Percentiles rank a stretch among this genome's conserved stretches.
These are phyloP conservation scores for Calameuta filiformis DNA, from an alignment of 2,888 invertebrate species.

Conservation along the genomic window DNA sequence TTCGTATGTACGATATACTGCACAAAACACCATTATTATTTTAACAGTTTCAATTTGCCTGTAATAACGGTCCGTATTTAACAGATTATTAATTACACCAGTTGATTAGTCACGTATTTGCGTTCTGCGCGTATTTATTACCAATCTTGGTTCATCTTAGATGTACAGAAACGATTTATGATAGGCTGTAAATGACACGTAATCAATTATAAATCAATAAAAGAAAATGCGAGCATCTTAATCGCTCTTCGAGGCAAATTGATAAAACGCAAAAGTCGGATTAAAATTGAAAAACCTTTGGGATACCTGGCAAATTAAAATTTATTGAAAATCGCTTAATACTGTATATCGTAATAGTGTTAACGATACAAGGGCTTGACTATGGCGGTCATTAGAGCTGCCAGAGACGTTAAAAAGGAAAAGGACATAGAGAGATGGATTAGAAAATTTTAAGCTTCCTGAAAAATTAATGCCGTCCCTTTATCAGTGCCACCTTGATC, in stretches of 20 bases:
- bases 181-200: not conserved
- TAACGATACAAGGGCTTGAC: not conserved
- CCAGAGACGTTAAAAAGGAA: not conserved
- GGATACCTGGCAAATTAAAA: not conserved
- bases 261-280: not conserved
- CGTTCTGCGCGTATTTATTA: not conserved
- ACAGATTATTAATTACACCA: not conserved
- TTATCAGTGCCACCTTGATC: not conserved
- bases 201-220: not conserved
- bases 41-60: slow-evolving; percentile 1
- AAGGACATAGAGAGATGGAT: not conserved
- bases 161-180: not conserved
- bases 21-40: slow-evolving; percentile 11
- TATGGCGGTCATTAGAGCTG: not conserved
- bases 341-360: slow-evolving; percentile 12
- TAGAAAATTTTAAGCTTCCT: not conserved
- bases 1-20: slow-evolving; percentile 20
- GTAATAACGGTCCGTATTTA: not conserved
- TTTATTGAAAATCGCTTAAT: slow-evolving; percentile 1
- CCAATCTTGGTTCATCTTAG: not conserved
- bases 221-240: not conserved
- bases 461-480: not conserved
- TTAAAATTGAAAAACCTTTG: not conserved
- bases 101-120: not conserved
- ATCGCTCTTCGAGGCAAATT: not conserved